These are phyloP conservation scores for Nipponacmea schrenckii DNA, from an alignment of 2,888 invertebrate genomes.

Conservation along the genomic window DNA sequence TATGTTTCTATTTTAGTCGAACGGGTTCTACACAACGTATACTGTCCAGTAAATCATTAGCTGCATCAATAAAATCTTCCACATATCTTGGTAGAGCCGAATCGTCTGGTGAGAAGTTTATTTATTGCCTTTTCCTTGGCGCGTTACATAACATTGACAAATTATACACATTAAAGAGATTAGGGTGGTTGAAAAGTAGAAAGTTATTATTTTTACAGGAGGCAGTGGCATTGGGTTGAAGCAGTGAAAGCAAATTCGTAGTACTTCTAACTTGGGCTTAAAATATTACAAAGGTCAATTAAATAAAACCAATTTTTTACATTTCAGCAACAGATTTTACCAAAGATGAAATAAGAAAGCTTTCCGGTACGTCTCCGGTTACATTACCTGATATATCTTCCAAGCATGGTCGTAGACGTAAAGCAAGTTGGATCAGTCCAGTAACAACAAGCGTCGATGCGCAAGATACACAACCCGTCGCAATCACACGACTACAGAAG, in stretches of 20 bases:
- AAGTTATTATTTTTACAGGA: no score
- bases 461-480: background rate
- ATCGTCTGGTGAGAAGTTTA: slow-evolving; percentile 36
- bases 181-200: no score
- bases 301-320: no score
- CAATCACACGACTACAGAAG: background rate
- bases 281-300: no score
- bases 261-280: no score
- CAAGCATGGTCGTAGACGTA: background rate
- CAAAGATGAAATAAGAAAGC: no score
- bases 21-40: slow-evolving; percentile 39
- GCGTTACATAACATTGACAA: no score
- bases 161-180: no score
- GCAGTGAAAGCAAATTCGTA: no score
- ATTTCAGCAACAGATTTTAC: no score
- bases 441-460: background rate
- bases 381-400: background rate
- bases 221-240: no score
- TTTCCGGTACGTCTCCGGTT: background rate
- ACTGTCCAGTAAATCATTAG: slow-evolving; percentile 47
- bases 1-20: background rate
- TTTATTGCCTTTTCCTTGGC: no score
- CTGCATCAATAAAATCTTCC: slow-evolving; percentile 48
- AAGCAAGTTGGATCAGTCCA: background rate
- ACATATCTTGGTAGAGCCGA: slow-evolving; percentile 46